A percentile compares a stretch with the other conserved stretches of the same genome.
Conservation (phyloP, 2,113 vertebrate species). For the Ophthalmolycus amberensis region DNA sequence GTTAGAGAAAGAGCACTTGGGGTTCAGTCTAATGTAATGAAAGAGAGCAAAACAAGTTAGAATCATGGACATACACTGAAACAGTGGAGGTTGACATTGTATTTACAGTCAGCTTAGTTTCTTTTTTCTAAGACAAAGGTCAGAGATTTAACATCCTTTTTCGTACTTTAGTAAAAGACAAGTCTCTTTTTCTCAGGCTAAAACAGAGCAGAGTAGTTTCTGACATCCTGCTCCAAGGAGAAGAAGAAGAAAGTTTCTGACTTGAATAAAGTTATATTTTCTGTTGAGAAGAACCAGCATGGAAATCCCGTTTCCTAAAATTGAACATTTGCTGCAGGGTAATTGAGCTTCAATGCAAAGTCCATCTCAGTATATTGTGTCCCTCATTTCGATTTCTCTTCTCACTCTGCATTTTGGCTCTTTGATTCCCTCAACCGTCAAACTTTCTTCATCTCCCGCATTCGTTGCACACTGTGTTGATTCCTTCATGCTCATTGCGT, state of each 20-base stretch:
- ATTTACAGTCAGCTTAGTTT: too few relatives aligned
- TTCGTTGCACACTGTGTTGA: slow-evolving; percentile 5
- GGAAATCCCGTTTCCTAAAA: not conserved
- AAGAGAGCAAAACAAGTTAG: not conserved
- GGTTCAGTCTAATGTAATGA: not conserved
- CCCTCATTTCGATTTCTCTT: slow-evolving; percentile 12
- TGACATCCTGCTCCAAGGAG: not conserved
- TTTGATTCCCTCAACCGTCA: slow-evolving; percentile 16
- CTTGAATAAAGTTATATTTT: not conserved
- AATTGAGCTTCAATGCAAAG: slow-evolving; percentile 10
- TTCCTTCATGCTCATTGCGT: slow-evolving; percentile 19
- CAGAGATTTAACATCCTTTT: not conserved
- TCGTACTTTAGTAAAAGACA: not conserved
- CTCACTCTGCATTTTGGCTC: slow-evolving; percentile 27
- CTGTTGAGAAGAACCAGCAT: not conserved
- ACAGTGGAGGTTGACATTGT: too few relatives aligned
- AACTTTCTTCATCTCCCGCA: not conserved
- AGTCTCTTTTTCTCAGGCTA: not conserved
- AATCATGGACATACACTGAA: not conserved
- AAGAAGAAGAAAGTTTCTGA: not conserved
- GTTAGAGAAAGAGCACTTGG: not conserved
- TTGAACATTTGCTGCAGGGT: too few relatives aligned
- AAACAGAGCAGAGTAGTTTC: not conserved
- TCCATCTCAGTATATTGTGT: not conserved
- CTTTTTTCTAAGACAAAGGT: not conserved